Evolutionary conservation across 2,113 vertebrate species (phyloP).

Genomic region (Terrapene triunguis): DNA sequence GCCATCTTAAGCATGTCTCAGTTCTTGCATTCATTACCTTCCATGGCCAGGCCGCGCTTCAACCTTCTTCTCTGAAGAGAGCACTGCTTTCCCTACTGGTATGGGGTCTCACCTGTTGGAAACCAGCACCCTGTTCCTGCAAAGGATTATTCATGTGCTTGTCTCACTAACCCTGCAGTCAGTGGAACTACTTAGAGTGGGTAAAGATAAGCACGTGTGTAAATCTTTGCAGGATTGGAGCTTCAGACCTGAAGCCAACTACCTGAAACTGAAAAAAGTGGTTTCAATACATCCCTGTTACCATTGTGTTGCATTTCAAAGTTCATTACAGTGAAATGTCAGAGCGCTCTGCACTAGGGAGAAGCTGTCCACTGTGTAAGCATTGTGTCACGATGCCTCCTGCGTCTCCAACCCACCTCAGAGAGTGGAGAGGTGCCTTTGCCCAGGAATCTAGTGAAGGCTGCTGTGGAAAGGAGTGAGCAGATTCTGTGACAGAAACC

Average conservation of each 20-base stretch:
- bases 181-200: background rate
- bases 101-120: background rate
- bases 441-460: background rate
- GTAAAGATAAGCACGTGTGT: background rate
- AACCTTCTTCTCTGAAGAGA: background rate
- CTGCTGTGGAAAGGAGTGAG: fast-evolving
- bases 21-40: background rate
- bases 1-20: conserved; percentile 1
- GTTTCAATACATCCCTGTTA: background rate
- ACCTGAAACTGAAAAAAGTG: background rate
- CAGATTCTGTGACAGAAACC: background rate
- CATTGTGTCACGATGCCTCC: background rate
- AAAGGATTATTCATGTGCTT: background rate
- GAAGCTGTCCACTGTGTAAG: background rate
- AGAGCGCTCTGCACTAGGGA: background rate
- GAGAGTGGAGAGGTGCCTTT: background rate
- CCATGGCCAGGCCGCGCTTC: background rate
- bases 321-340: background rate
- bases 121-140: background rate
- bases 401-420: background rate
- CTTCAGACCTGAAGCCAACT: background rate
- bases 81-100: background rate
- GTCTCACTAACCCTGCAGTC: background rate
- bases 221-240: background rate
- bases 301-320: background rate